Percentiles rank a stretch among this genome's conserved stretches.
These are phyloP conservation scores for Diorhabda carinulata DNA, from an alignment of 1,140 invertebrate species.

Conservation along the genomic window DNA sequence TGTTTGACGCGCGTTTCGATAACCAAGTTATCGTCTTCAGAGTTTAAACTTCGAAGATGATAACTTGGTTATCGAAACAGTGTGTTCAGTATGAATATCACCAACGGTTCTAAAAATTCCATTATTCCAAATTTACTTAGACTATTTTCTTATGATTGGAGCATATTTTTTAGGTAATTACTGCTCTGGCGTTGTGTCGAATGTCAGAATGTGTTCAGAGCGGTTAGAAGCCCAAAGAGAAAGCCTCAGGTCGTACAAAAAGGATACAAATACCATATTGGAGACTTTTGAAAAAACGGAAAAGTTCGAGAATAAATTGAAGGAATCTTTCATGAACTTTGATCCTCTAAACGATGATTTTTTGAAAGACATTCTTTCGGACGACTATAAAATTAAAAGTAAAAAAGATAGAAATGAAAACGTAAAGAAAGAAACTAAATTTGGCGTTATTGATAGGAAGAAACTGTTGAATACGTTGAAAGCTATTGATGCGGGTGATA, in stretches of 20 bases:
- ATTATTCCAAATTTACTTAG: neutral
- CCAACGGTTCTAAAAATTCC: no score
- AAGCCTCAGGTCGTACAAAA: slow-evolving; percentile 46
- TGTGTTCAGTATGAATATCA: no score
- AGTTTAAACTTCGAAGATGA: no score
- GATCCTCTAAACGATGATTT: slow-evolving; percentile 28
- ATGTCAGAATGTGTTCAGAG: slow-evolving; percentile 51
- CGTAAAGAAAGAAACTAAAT: slow-evolving; percentile 36
- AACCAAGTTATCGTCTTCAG: no score
- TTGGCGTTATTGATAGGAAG: slow-evolving; percentile 50
- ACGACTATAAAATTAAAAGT: slow-evolving; percentile 37
- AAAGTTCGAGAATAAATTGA: slow-evolving; percentile 35
- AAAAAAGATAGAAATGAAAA: slow-evolving; percentile 40
- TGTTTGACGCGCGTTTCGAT: no score
- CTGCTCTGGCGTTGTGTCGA: slow-evolving; percentile 50
- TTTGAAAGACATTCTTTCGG: slow-evolving; percentile 37
- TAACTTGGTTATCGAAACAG: no score
- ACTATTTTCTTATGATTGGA: neutral
- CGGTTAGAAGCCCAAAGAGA: slow-evolving; percentile 51
- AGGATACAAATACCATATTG: slow-evolving; percentile 48
- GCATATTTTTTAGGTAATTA: slow-evolving; percentile 32
- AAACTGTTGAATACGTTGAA: slow-evolving; percentile 61
- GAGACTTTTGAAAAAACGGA: slow-evolving; percentile 49
- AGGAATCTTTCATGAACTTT: slow-evolving; percentile 32
- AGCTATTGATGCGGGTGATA: slow-evolving; percentile 61